Percentiles rank a stretch among this genome's conserved stretches.
Conservation (phyloP, 2,113 vertebrate species). For the Hymenochirus boettgeri region DNA sequence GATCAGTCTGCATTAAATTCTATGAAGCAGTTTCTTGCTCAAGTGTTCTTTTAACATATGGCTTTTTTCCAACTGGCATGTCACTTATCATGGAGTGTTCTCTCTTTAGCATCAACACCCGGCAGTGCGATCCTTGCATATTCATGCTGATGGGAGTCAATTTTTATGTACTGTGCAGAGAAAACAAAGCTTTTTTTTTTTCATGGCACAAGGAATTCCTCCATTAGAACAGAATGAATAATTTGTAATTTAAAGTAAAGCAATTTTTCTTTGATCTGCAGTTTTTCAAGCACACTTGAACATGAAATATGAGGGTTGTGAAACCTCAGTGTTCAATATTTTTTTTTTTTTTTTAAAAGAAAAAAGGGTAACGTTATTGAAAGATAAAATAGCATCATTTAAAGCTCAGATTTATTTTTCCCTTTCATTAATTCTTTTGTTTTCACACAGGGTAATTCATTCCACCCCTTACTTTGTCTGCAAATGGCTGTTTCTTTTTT, state of each 20-base stretch:
- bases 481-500: too few species aligned
- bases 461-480: too few species aligned
- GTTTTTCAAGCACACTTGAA: not conserved
- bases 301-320: not conserved
- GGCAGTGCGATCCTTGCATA: not conserved
- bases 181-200: not conserved
- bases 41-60: not conserved
- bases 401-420: too few species aligned
- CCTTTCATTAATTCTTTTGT: too few species aligned
- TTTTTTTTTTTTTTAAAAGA: not conserved
- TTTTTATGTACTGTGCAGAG: not conserved
- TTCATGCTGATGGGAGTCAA: not conserved
- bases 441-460: too few species aligned
- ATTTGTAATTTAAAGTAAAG: constrained; percentile 5
- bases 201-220: constrained; percentile 1
- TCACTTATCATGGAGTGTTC: not conserved
- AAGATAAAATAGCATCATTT: too few species aligned
- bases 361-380: too few species aligned
- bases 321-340: not conserved
- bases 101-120: not conserved
- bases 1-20: constrained; percentile 8
- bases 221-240: not conserved
- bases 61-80: not conserved
- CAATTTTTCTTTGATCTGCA: not conserved
- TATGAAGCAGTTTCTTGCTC: constrained; percentile 6